Percentiles rank a stretch among this genome's conserved stretches.
Conservation (phyloP, 2,888 invertebrate species). For the Leptinotarsa rubiginosa region DNA sequence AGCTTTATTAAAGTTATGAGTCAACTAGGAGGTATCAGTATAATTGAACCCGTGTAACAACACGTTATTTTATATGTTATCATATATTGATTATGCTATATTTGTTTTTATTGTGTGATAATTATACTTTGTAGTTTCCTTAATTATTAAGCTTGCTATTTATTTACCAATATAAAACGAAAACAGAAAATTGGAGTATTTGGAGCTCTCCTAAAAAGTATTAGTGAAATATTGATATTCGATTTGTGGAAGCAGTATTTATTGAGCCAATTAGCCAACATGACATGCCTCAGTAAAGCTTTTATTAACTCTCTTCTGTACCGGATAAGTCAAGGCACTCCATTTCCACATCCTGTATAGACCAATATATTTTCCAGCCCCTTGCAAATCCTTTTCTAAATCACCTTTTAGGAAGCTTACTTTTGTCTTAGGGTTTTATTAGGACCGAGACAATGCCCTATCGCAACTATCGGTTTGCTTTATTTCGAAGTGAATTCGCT, state of each 20-base stretch:
- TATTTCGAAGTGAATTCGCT: not conserved
- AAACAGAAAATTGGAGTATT: too few species aligned
- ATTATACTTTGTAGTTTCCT: too few species aligned
- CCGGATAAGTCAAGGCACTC: not conserved
- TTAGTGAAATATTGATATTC: not conserved
- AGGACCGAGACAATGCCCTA: not conserved
- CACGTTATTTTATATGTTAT: too few species aligned
- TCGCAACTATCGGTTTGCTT: constrained; percentile 1
- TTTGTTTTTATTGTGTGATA: too few species aligned
- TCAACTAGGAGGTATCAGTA: too few species aligned
- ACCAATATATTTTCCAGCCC: not conserved
- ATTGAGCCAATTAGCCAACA: constrained; percentile 1
- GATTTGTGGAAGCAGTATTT: not conserved
- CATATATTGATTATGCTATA: too few species aligned
- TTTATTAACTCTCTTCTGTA: not conserved
- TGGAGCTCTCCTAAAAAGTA: not conserved
- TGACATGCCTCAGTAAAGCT: not conserved
- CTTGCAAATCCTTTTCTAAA: not conserved
- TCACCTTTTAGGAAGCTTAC: not conserved
- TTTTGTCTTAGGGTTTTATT: not conserved
- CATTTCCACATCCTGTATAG: not conserved
- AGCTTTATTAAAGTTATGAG: too few species aligned
- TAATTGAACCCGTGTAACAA: too few species aligned
- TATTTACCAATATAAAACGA: too few species aligned
- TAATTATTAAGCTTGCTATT: too few species aligned